These are phyloP conservation scores for Babylonia areolata DNA, from an alignment of 1,140 invertebrate species.

Conservation along the genomic window DNA sequence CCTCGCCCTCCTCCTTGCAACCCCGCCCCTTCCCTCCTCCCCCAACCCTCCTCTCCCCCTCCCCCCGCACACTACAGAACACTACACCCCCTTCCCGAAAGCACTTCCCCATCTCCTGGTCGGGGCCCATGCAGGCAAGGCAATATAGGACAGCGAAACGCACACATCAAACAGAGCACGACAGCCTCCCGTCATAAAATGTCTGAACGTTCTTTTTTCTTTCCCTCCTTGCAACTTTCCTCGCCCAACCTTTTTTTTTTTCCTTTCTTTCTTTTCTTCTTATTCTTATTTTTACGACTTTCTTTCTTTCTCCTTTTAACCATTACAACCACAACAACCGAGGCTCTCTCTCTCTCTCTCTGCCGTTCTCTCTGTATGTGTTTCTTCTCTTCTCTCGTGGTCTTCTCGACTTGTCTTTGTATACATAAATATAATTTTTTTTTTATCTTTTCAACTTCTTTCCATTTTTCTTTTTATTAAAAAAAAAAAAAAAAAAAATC, in stretches of 20 bases:
- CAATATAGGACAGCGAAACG: slow-evolving; percentile 18
- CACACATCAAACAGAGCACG: slow-evolving; percentile 23
- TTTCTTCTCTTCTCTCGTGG: background rate
- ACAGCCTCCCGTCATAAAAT: slow-evolving; percentile 20
- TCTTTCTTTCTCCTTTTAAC: background rate
- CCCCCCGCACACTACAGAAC: background rate
- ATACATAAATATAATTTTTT: too few relatives aligned
- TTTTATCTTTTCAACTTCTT: slow-evolving; percentile 7
- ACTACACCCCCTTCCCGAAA: background rate
- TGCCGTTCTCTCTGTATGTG: background rate
- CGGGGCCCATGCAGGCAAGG: background rate
- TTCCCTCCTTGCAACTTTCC: too few relatives aligned
- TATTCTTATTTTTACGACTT: background rate
- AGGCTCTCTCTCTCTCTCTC: background rate
- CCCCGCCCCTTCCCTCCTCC: background rate
- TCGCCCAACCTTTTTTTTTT: background rate
- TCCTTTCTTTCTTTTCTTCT: background rate
- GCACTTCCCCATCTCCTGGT: background rate
- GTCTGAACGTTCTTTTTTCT: background rate
- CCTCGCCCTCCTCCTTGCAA: background rate
- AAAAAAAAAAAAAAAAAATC: too few relatives aligned
- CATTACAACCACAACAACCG: background rate
- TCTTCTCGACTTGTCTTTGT: too few relatives aligned
- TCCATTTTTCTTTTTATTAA: too few relatives aligned
- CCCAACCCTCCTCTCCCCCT: background rate